Base-by-base conservation (phyloP, 2,888 invertebrate species). In the Chymomyza amoena region DNA sequence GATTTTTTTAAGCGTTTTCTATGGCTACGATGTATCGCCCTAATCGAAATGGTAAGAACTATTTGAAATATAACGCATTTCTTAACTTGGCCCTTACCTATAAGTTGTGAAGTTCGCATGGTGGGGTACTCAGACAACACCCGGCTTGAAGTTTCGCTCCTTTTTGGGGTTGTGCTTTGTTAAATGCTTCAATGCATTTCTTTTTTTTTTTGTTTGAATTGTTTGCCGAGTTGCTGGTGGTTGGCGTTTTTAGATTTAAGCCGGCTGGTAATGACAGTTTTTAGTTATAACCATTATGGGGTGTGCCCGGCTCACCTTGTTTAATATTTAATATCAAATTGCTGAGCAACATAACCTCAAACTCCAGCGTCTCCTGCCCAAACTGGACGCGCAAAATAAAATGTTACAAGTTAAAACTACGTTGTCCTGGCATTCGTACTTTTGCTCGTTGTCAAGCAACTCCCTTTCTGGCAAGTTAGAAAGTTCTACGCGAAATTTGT, bases 121-220 rank as follows among this genome's bases (percentile, higher is more conserved):
- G 71, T 72, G 72, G 72, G 74, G 69, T 59, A 61, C 75, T 73
- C 71, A 82, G 82, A 82, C 84, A 82, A 84, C 81, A 68, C 76
- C 72, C 73, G 45, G 9, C 36, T 65, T 66, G 16, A 16, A 32
- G 16, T 61, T 60, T 61, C 52, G 7, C 59, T 39, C 32, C 60
- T 63, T 78, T 70, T 68, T 69, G 80, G 75, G 64, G 65, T 59
- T 65, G 65, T 80, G 50, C 63, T 71, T 72, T 56, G 54, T 70
- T 73, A 63, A 66, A 64, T 70, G 70, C 76, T 78, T 64, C 64
- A 69, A 56, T 70, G 50, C 57, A 65, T 57, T 57, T 45, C 15
- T 57, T 59, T 65, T 65, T 50, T n/a, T 7, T 32, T 32, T 32
- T 32, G 16, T 13, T 16, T 13, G n/a, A n/a, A n/a, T 39, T 9